Conservation (phyloP, 2,113 vertebrate species). For the Butorides virescens region DNA sequence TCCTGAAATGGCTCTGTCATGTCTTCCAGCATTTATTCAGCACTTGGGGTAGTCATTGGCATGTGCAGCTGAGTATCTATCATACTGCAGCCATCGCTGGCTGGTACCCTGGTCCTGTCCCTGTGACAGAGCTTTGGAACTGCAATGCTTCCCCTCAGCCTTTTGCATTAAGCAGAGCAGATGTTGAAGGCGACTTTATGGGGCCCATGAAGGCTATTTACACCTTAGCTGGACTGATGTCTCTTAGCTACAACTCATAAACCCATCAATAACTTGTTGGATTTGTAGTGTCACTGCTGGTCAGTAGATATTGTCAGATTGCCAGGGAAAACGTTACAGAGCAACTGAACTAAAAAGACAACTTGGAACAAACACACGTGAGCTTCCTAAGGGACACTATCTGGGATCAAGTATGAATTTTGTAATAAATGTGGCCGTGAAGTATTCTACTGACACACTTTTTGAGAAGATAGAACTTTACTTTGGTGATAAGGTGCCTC, state of each 20-base stretch:
- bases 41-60: accelerated
- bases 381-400: neutral
- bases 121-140: neutral
- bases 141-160: neutral
- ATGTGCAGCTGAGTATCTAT: neutral
- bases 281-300: neutral
- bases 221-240: neutral
- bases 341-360: neutral
- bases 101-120: neutral
- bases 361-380: neutral
- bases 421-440: neutral
- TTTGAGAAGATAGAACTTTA: neutral
- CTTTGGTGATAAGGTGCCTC: neutral
- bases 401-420: neutral
- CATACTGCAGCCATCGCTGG: neutral
- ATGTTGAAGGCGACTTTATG: neutral
- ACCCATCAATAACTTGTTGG: neutral
- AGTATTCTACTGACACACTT: neutral
- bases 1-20: neutral
- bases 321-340: neutral
- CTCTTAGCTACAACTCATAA: neutral
- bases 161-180: neutral
- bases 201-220: neutral
- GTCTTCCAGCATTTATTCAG: neutral
- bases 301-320: neutral